Conservation (phyloP, 2,113 vertebrate species). For the Psettodes erumei region DNA sequence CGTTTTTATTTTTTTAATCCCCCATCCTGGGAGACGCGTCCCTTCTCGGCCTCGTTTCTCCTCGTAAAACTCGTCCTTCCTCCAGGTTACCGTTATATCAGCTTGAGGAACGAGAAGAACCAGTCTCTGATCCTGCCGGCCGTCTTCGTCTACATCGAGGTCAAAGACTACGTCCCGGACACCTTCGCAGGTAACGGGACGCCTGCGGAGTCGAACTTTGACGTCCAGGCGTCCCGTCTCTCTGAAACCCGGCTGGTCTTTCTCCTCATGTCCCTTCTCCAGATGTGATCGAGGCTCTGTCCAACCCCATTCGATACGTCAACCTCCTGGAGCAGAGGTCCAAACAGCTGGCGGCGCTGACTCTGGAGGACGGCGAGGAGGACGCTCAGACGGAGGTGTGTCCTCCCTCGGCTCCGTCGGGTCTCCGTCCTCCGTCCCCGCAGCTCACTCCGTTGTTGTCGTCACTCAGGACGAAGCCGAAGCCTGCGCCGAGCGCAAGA, state of each 20-base stretch:
- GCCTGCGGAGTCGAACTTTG: no score
- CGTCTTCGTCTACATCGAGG: conserved; percentile 95
- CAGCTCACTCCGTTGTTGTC: background rate
- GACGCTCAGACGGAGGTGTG: conserved; percentile 91
- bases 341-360: conserved; percentile 94
- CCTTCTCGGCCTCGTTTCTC: background rate
- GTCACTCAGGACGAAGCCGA: conserved; percentile 88
- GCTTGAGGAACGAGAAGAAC: conserved; percentile 94
- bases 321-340: conserved; percentile 98
- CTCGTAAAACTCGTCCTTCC: background rate
- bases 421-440: no score
- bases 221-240: no score
- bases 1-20: background rate
- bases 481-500: conserved; percentile 85
- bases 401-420: rapidly evolving
- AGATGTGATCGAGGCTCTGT: conserved; percentile 99
- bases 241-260: no score
- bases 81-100: conserved; percentile 95
- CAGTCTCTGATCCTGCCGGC: conserved; percentile 92
- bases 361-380: conserved; percentile 92
- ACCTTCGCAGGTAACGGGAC: conserved; percentile 98
- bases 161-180: conserved; percentile 98
- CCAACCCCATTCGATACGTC: conserved; percentile 96
- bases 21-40: background rate
- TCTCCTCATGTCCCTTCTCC: conserved; percentile 20